phyloP scores from a whole-genome alignment of 2,113 vertebrate species.

The Gymnorhina tibicen region DNA sequence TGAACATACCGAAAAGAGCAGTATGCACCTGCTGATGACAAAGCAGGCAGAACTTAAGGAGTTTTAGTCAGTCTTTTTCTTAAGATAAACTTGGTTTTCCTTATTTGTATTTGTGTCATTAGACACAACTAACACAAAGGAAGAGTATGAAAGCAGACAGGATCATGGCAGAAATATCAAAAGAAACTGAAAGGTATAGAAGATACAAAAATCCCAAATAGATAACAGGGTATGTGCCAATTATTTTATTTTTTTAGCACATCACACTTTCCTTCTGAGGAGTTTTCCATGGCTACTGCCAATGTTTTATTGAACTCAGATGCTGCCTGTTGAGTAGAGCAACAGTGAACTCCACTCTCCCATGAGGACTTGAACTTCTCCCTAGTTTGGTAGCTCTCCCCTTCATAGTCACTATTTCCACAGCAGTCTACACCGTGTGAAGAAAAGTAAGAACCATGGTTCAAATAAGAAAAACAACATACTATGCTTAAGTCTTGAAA shows the following conservation, averaged over 20 bases:
- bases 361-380: not conserved
- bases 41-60: not conserved
- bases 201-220: not conserved
- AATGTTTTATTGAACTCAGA: not conserved
- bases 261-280: not conserved
- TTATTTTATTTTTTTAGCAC: not conserved
- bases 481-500: not conserved
- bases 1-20: not conserved
- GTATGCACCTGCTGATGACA: not conserved
- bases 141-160: accelerated
- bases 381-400: not conserved
- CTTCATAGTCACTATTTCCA: not conserved
- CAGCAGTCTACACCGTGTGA: not conserved
- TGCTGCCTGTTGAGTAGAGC: not conserved
- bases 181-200: not conserved
- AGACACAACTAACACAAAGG: not conserved
- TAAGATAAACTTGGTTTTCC: not conserved
- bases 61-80: not conserved
- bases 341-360: not conserved
- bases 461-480: not conserved
- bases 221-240: accelerated
- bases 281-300: not conserved
- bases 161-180: not conserved
- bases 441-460: not conserved
- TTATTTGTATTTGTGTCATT: not conserved